A percentile compares a stretch with the other conserved stretches of the same genome.
phyloP scores from a whole-genome alignment of 2,888 invertebrate species.

The Andrena praecox region DNA sequence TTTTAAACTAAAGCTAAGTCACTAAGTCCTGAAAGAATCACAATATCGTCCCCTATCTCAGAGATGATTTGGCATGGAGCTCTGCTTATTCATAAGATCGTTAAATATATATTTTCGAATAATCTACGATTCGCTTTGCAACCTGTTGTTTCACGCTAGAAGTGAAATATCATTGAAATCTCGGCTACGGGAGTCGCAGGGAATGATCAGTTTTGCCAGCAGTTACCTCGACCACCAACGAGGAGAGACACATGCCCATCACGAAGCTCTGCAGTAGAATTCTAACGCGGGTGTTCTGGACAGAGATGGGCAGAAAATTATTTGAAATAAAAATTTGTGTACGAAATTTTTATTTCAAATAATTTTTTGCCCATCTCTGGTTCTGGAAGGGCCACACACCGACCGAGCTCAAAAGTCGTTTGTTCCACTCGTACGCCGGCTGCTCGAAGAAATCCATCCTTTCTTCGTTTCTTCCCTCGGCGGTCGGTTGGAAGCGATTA shows the following conservation, averaged over 20 bases:
- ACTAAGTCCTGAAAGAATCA: too few relatives aligned
- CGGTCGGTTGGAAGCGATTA: not conserved
- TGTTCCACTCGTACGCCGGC: constrained; percentile 4
- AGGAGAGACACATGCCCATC: not conserved
- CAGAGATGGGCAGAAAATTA: too few relatives aligned
- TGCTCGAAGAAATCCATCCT: constrained; percentile 32
- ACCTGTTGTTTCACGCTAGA: not conserved
- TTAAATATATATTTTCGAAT: too few relatives aligned
- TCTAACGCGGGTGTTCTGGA: not conserved
- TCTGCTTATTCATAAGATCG: too few relatives aligned
- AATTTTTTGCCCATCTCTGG: too few relatives aligned
- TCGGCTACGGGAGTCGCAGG: too few relatives aligned
- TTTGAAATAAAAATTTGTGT: too few relatives aligned
- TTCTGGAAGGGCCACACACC: constrained; percentile 22
- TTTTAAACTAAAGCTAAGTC: too few relatives aligned
- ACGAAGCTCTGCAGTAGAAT: not conserved
- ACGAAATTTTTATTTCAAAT: too few relatives aligned
- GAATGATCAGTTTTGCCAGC: not conserved
- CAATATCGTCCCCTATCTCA: too few relatives aligned
- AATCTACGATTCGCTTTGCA: too few relatives aligned
- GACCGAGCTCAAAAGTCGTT: constrained; percentile 6
- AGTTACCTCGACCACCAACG: constrained; percentile 3
- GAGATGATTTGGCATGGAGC: too few relatives aligned
- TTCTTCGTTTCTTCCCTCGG: not conserved
- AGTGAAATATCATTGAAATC: not conserved